Conservation (phyloP, 2,888 invertebrate genomes). For the Druceiella hillmani region DNA sequence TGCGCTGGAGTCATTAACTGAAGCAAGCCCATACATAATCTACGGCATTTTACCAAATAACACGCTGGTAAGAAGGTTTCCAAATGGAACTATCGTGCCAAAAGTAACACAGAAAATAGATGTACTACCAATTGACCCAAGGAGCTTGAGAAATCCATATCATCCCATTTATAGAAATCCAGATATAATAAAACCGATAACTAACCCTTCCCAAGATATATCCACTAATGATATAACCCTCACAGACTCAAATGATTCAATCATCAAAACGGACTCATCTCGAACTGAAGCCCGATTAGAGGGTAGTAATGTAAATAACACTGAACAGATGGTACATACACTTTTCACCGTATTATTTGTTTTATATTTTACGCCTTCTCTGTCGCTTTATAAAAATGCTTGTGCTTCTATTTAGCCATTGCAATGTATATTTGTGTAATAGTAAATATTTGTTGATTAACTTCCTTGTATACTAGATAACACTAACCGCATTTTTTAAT, state of each 20-base stretch:
- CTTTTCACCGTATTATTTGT: too few relatives aligned
- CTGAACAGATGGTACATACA: conserved; percentile 50
- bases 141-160: conserved; percentile 54
- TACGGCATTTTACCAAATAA: conserved; percentile 74
- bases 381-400: conserved; percentile 5
- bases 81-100: conserved; percentile 74
- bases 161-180: conserved; percentile 56
- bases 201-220: conserved; percentile 55
- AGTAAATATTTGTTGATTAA: too few relatives aligned
- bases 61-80: conserved; percentile 72
- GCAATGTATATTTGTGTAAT: too few relatives aligned
- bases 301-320: conserved; percentile 53
- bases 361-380: not conserved
- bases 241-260: conserved; percentile 30
- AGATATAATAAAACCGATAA: conserved; percentile 51
- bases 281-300: conserved; percentile 49
- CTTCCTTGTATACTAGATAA: too few relatives aligned
- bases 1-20: conserved; percentile 59
- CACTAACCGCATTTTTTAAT: too few relatives aligned
- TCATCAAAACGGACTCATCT: conserved; percentile 53
- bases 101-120: conserved; percentile 56
- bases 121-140: conserved; percentile 55
- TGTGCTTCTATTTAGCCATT: too few relatives aligned
- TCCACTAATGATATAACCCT: conserved; percentile 63
- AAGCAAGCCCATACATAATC: conserved; percentile 66